Base-by-base conservation (phyloP, 2,888 invertebrate species). In the Catocala sponsa region DNA sequence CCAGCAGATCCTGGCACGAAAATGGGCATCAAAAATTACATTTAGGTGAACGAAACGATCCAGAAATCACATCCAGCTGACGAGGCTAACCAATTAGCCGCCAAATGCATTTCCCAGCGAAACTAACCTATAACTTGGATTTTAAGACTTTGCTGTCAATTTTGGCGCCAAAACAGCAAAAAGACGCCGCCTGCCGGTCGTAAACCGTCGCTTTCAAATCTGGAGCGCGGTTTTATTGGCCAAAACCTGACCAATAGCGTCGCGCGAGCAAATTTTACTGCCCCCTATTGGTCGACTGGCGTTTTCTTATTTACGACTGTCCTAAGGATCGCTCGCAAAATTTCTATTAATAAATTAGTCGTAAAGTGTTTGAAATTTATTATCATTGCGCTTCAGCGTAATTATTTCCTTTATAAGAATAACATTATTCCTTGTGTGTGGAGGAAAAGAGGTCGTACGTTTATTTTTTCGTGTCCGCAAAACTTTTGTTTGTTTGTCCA, bases 271-370 rank as follows among this genome's bases (percentile, higher is more conserved):
- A 88, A 91, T 90, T 92, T 94, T 89, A 94, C 86, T 85, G 85
- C 78, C 82, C 65, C 70, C 86, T 88, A 91, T 92, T 92, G 92
- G 92, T 81, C 84, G 85, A 83, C 81, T 82, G 83, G 91, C 84
- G 89, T 90, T 91, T 85, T 88, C 89, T 89, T 89, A 89, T 93
- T 93, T 93, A 94, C 92, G 94, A 92, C 88, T 83, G 83, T 86
- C 85, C 90, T 90, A 88, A 93, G 92, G 92, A 91, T 91, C 84
- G 87, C 89, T 89, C 90, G 93, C 93, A 83, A 94, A 94, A 91
- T 90, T 93, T 93, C 94, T 94, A 94, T 92, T 94, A 94, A 92
- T 94, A 94, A 92, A 93, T 92, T 91, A 91, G 89, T 90, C 92
- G 91, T 93, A 92, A 93, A 92, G 81, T 86, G 83, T 80, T 72